A percentile compares a stretch with the other conserved stretches of the same genome.
phyloP scores from a whole-genome alignment of 2,797 vertebrate species.

The Brachyalestes nurse region DNA sequence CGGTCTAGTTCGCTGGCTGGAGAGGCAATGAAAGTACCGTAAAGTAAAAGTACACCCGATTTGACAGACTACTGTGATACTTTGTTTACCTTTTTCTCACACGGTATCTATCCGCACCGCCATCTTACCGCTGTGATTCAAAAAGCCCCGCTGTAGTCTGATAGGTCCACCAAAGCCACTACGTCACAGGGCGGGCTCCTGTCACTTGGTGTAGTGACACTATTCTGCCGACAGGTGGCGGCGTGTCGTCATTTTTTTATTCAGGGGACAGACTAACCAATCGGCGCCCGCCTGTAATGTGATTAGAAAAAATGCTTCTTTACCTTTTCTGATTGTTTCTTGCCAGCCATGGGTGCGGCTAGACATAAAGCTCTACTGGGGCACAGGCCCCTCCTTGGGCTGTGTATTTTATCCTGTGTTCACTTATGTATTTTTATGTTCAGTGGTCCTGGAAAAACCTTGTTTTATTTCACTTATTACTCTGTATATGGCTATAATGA shows the following conservation, averaged over 20 bases:
- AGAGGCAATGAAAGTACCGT: not conserved
- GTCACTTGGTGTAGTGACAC: slow-evolving; percentile 19
- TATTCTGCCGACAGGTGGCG: not conserved
- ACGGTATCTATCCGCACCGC: slow-evolving; percentile 57
- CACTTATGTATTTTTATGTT: too few relatives aligned
- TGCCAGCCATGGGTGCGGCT: too few relatives aligned
- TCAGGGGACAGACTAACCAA: not conserved
- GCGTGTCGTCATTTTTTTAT: not conserved
- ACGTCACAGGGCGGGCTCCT: slow-evolving; percentile 43
- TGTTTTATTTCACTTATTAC: too few relatives aligned
- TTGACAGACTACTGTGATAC: not conserved
- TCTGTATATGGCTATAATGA: too few relatives aligned
- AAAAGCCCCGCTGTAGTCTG: slow-evolving; percentile 60
- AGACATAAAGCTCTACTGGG: too few relatives aligned
- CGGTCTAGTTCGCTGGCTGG: too few relatives aligned
- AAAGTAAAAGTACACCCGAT: not conserved
- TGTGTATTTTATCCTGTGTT: too few relatives aligned
- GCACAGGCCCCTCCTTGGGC: too few relatives aligned
- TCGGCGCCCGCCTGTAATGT: too few relatives aligned
- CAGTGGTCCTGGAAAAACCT: too few relatives aligned
- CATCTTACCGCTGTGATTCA: slow-evolving; percentile 78
- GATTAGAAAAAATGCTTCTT: not conserved
- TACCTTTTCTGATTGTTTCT: not conserved
- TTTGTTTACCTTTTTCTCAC: slow-evolving; percentile 63
- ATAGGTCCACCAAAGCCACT: slow-evolving; percentile 68